Evolutionary conservation across 1,140 invertebrate genomes (phyloP), one percentile per base, ranked within the genome.

Genomic region (Aricia agestis): DNA sequence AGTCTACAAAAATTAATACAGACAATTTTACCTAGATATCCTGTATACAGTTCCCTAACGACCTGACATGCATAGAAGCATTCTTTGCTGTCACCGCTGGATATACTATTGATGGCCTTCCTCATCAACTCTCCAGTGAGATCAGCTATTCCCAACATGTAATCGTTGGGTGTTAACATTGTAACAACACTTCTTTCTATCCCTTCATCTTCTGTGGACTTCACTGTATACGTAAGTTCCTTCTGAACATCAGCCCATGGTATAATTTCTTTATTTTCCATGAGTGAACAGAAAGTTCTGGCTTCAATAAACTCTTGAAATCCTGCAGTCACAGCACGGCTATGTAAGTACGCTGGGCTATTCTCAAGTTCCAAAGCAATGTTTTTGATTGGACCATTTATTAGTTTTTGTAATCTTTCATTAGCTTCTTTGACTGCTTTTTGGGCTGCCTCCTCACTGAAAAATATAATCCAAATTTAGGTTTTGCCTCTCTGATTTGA

Each of bases 271-370:
- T 82, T 85, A 6, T 72, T 82, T 32, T 88, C 82, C 82, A 91
- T 87, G 17, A 90, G 74, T 0, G 87, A 87, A 32, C 82, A 89
- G 6, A 90, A 74, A 57, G 89, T 95, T 17, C 95, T 89, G 0
- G 97, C 97, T 92, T 98, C 97, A 70, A 98, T 93, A 75, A 95
- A 98, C 90, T 98, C 97, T 82, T 98, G 97, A 15, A 98, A 85
- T 11, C 97, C 97, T 74, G 92, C 82, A 52, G 95, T 95, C 74
- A 96, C 97, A 18, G 97, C 96, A 74, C 94, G 86, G 0, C 95
- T 84, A 82, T 95, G 98, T 75, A 96, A 94, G 82, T 96, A 96
- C 0, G 93, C 92, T 82, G 97, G 96, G 74, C 94, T 93, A 71
- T 93, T 92, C 10, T 94, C 89, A 15, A 98, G 86, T 85, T 98